Evolutionary conservation across 2,797 vertebrate genomes (phyloP).

Genomic region (Picus viridis): DNA sequence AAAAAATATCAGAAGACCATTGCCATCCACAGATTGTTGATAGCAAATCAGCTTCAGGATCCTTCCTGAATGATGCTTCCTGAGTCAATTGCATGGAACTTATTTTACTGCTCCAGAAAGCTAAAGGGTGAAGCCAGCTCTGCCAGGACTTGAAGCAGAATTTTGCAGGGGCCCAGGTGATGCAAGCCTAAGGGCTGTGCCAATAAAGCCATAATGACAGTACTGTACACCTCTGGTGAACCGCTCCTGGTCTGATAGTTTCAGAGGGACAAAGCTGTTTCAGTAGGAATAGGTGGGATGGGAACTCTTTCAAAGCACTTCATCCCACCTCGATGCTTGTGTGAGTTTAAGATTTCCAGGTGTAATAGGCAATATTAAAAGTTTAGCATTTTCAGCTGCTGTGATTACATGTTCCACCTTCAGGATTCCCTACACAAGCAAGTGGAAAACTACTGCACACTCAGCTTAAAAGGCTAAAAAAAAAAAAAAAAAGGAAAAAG

Average conservation of each 20-base stretch:
- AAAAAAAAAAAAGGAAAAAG: not conserved
- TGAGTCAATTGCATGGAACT: not conserved
- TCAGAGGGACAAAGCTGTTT: not conserved
- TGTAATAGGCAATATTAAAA: not conserved
- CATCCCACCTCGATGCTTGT: not conserved
- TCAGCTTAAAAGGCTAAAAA: not conserved
- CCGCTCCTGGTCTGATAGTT: not conserved
- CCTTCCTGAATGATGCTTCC: not conserved
- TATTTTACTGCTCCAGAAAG: slow-evolving; percentile 1
- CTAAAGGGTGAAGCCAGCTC: not conserved
- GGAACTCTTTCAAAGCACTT: not conserved
- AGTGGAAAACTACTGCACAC: not conserved
- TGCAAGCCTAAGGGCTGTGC: not conserved
- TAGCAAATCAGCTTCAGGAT: not conserved
- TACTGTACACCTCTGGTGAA: not conserved
- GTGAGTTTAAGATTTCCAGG: not conserved
- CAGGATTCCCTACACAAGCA: not conserved
- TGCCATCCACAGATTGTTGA: slow-evolving; percentile 23
- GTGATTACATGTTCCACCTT: not conserved
- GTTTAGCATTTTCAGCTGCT: not conserved
- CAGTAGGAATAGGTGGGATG: not conserved
- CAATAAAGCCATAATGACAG: not conserved
- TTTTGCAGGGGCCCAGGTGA: not conserved
- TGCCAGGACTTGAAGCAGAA: not conserved
- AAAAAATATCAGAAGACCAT: not conserved